Base-by-base conservation (phyloP, 2,888 invertebrate genomes). In the Seira musarum region DNA sequence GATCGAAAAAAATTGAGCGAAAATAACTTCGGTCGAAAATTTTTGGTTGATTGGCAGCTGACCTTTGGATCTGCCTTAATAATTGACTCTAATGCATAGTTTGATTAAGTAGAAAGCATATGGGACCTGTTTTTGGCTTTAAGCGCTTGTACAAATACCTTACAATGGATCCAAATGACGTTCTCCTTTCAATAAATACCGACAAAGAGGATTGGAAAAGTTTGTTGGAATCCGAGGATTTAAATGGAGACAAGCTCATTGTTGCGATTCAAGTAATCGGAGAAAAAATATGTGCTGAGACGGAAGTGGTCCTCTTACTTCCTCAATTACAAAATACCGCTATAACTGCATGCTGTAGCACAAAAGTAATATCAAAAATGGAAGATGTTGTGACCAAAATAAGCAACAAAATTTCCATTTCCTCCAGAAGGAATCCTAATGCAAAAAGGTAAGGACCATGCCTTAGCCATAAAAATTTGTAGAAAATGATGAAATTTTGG, bases 101-200 rank as follows among this genome's bases (percentile, higher is more conserved):
- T n/a, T n/a, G n/a, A n/a, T n/a, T n/a, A 30, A 30, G 8, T 46
- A 81, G 81, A 53, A 76, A 81, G 25, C 69, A 65, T 70, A 65
- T 73, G 13, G 81, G 83, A 17, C 83, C 83, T 3, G 78, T 75
- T 0, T 84, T 84, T 79, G 84, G 84, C 22, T 84, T 82, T 57
- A 81, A 75, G 24, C 40, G 81, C 0, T 49, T 84, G 13, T 73
- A 65, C 30, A 74, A 74, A 3, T 82, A 80, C 49, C 19, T 84
- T 40, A 66, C n/a, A 6, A 21, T 24, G 5, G 13, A 60, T 8
- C 53, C 81, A 0, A 77, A 82, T 24, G 67, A 65, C 1, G 82
- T 83, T 19, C 81, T 84, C 17, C 46, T 78, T 13, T 66, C 70
- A 10, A 75, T 84, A 17, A 72, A 73, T 21, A 70, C 61, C 15